Evolutionary conservation across 2,888 invertebrate species (phyloP), one percentile per base, ranked within the genome.

Genomic region (Patella ulyssiponensis): DNA sequence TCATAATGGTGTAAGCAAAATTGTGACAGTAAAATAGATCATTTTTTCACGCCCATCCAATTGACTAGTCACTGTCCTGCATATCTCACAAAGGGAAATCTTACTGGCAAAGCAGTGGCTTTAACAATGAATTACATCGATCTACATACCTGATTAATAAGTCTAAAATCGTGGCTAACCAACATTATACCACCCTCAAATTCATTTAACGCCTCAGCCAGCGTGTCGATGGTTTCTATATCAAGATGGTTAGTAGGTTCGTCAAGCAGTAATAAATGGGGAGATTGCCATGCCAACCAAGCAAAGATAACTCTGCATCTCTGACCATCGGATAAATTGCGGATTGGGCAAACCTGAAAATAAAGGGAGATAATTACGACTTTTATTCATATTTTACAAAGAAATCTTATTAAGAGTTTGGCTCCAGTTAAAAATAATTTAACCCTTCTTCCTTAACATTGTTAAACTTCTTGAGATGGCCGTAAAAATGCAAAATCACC

Each of bases 171-270:
- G 96, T 99, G 99, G 93, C 98, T 98, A 88, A 99, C 99, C 44
- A 99, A 94, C 83, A 99, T 97, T 96, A 99, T 96, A 84, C 99
- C 99, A 71, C 99, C 99, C n/a, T 98, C 97, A 91, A 98, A 99
- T 89, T 98, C 97, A 91, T 97, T 98, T 88, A 99, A 95, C 51
- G 99, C 99, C 86, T 99, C 98, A 1, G 97, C 99, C 77, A 99
- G 93, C 0, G 99, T 97, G 92, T 99, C 99, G 84, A 99, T 99
- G 0, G 98, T 99, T 83, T 93, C 92, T 69, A 92, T 91, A 82
- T 92, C 92, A 80, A 92, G 83, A 81, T 91, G 92, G 84, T 92
- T 92, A 52, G 92, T 92, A 75, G 92, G 92, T 90, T 94, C 93
- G 91, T 96, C 96, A 73, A 93, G 89, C 20, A 94, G 92, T 23